Evolutionary conservation across 2,888 invertebrate species (phyloP).

Genomic region (Perdita meconis): DNA sequence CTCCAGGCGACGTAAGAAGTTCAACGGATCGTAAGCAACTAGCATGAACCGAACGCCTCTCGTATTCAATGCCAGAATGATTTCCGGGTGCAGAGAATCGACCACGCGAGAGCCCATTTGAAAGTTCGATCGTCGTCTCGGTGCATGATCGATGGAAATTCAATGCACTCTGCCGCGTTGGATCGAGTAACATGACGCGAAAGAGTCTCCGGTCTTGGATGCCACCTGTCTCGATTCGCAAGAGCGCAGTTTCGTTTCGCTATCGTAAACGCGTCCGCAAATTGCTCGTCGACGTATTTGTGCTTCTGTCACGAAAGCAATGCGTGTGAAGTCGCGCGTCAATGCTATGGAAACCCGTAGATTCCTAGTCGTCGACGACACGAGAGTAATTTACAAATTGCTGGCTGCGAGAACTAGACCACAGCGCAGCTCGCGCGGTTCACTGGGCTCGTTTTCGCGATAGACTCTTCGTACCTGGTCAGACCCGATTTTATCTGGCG

Average conservation of each 20-base stretch:
- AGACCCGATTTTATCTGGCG: too few relatives aligned
- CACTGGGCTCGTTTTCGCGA: conserved; percentile 11
- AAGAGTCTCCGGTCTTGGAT: background rate
- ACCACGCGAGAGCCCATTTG: conserved; percentile 20
- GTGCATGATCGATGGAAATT: conserved; percentile 26
- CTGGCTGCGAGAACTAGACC: conserved; percentile 53
- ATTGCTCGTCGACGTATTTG: background rate
- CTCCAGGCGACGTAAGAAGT: background rate
- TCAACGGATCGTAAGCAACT: too few relatives aligned
- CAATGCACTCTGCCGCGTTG: background rate
- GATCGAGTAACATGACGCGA: background rate
- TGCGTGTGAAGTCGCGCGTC: background rate
- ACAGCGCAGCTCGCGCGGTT: conserved; percentile 21
- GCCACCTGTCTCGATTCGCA: background rate
- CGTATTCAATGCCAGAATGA: too few relatives aligned
- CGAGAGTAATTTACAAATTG: conserved; percentile 50
- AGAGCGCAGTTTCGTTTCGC: background rate
- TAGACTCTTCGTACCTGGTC: too few relatives aligned
- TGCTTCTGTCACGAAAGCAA: background rate
- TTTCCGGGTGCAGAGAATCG: background rate
- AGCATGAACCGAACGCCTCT: too few relatives aligned
- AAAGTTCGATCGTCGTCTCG: conserved; percentile 20
- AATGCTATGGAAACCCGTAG: background rate
- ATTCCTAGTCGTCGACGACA: background rate
- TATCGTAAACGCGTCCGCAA: background rate